A percentile compares a stretch with the other conserved stretches of the same genome.
Evolutionary conservation across 2,888 invertebrate species (phyloP).

Genomic region (Eristalis arbustorum): DNA sequence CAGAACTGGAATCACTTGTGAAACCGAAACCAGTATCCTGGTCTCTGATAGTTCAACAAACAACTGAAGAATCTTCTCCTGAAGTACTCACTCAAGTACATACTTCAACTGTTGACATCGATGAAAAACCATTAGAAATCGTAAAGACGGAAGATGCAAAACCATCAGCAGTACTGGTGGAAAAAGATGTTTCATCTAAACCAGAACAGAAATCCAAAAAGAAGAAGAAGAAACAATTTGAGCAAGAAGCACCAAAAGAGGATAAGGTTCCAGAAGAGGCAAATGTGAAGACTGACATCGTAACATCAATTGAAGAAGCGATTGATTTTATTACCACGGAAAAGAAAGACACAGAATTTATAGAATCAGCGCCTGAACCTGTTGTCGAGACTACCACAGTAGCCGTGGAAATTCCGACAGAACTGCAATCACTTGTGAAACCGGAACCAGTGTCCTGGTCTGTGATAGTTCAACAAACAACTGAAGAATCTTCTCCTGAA

Average conservation of each 20-base stretch:
- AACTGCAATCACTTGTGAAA: not conserved
- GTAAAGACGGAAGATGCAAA: not conserved
- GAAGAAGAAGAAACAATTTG: not conserved
- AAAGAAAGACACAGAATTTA: not conserved
- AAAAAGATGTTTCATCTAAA: not conserved
- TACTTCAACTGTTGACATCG: not conserved
- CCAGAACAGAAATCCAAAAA: not conserved
- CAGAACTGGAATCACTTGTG: not conserved
- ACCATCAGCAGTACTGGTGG: too few relatives aligned
- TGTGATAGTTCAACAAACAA: not conserved
- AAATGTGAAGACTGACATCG: not conserved
- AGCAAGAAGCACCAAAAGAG: not conserved
- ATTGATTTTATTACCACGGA: not conserved
- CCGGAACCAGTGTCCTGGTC: constrained; percentile 15
- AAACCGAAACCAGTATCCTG: not conserved
- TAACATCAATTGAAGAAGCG: not conserved
- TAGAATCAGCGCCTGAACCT: not conserved
- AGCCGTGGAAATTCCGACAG: not conserved
- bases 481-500: not conserved
- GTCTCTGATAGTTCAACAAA: not conserved
- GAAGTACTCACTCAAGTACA: too few relatives aligned
- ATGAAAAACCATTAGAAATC: not conserved
- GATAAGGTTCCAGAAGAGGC: not conserved
- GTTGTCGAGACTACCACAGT: not conserved
- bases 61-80: not conserved